These are phyloP conservation scores for Anableps anableps DNA, from an alignment of 2,797 vertebrate species.

Conservation along the genomic window DNA sequence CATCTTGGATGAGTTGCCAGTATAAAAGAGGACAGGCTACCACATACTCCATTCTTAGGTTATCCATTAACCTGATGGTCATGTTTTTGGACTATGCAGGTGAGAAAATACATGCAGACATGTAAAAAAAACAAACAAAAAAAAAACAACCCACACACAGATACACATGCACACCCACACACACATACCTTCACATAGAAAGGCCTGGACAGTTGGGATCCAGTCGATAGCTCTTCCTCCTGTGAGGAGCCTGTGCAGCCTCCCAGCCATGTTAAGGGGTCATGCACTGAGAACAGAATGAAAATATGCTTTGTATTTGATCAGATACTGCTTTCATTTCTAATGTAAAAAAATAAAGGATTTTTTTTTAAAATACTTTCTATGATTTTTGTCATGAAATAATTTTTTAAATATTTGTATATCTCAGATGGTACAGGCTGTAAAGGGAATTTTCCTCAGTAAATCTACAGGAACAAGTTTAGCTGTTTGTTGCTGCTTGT, in stretches of 20 bases:
- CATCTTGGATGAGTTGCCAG: neutral
- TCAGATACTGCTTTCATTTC: neutral
- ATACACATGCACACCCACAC: too few relatives aligned
- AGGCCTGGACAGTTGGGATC: neutral
- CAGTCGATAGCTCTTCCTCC: neutral
- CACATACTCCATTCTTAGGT: neutral
- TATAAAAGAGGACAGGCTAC: neutral
- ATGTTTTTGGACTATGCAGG: neutral
- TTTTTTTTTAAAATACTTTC: neutral
- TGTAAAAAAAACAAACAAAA: neutral
- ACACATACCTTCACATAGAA: too few relatives aligned
- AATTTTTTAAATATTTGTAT: neutral
- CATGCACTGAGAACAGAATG: neutral
- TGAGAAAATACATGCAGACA: too few relatives aligned
- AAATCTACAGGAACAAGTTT: neutral
- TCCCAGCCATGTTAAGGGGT: too few relatives aligned
- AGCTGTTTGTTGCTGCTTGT: neutral
- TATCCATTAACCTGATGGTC: neutral
- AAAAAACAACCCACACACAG: neutral
- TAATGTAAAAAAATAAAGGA: slow-evolving; percentile 20
- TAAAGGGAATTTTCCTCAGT: neutral
- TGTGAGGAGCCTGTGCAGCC: neutral
- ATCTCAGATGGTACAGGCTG: neutral
- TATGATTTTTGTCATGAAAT: neutral
- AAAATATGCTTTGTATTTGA: neutral